Base-by-base conservation (phyloP, 1,140 invertebrate species). In the Pinna nobilis region DNA sequence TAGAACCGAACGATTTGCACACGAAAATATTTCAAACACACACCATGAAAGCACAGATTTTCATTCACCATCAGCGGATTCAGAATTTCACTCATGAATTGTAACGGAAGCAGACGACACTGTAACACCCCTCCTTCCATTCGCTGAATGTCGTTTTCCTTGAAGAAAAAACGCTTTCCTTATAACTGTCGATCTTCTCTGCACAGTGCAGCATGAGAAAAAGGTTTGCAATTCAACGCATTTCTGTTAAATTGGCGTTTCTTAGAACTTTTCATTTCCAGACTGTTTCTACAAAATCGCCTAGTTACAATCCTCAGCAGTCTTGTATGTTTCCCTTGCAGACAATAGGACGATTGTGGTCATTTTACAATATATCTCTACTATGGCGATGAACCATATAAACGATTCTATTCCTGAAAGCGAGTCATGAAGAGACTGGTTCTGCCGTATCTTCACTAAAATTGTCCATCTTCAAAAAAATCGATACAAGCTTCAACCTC, bases 391-490 rank as follows among this genome's bases (percentile, higher is more conserved):
- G 37, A 59, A 59, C 55, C 55, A 59, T 59, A 33, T 59, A 30
- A 59, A 20, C 55, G 32, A 59, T 59, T 33, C 30, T 30, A 66
- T 67, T 73, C 70, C 70, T 59, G 53, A 41, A 57, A 65, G 53
- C 64, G 47, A 57, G 60, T 73, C 70, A 66, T 49, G 57, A 67
- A 53, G 57, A 66, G 64, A 73, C 53, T 57, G 70, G 41, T 57
- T 65, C 53, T 55, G 50, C 35, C 70, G 70, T 49, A 50, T 73
- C 55, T 65, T 73, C 55, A 47, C 55, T 61, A 66, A 39, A 55
- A 64, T 65, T 68, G 72, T 74, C 72, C 66, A 68, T 74, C 72
- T 68, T 68, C 33, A 67, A 70, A 51, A 74, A 74, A 74, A 74
- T 74, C 72, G 30, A 74, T 74, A 74, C 20, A 7, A 30, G 25